Base-by-base conservation (phyloP, 30 jellyfish, hydroid and myxozoan genomes). In the Calvadosia cruxmelitensis region DNA sequence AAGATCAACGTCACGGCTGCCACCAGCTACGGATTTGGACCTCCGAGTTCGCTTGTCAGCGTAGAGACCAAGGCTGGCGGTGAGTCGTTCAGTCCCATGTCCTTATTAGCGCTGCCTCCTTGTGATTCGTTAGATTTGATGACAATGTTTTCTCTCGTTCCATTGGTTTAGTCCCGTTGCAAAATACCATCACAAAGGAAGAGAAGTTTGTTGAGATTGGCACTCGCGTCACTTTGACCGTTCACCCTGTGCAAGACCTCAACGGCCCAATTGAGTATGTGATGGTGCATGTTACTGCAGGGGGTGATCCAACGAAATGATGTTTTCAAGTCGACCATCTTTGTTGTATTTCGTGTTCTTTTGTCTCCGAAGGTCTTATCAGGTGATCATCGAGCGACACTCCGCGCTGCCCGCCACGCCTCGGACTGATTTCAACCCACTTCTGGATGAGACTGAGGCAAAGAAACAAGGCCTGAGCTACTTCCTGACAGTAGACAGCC, bases 191-290 rank as follows among this genome's bases (percentile, higher is more conserved):
- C 15, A 30, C 12, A 23, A 29, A 16, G 5, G 62, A 51, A 3
- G 53, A 29, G 1, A 35, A 34, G n/a, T 71, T 66, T 25, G 66
- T 25, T 5, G 53, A 66, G 3, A 75, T 79, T 13, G 93, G 85
- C 32, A 71, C 80, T 12, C 84, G 66, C 31, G 5, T 50, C 34
- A 80, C 71, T 33, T 16, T 80, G 25, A 64, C 84, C 0, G 71
- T 80, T 25, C 5, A 70, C 25, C 28, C 93, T 0, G 93, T 80
- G 51, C 29, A 80, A 29, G 78, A 80, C 53, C 13, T 28, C 13
- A 29, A 80, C 52, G 93, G 93, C 31, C 93, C 93, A 16, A 72
- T 80, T 12, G 31, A 24, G 93, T 80, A 51, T 63, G 82, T n/a
- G 3, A 20, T 49, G 13, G 61, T n/a, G n/a, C 16, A 49, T 49